Conservation (phyloP, 2,888 invertebrate species). For the Lysandra bellargus region DNA sequence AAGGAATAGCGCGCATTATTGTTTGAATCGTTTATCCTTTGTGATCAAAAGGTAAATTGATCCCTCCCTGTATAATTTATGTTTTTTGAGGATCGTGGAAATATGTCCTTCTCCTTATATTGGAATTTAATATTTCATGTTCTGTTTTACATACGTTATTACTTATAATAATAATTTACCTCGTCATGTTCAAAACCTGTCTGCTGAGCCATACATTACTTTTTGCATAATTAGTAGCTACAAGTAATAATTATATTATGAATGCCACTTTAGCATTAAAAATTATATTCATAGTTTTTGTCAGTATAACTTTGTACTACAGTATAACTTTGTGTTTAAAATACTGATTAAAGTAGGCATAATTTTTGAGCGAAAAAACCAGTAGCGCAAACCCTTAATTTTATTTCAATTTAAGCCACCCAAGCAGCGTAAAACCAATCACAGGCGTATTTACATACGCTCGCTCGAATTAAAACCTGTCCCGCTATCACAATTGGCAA, state of each 20-base stretch:
- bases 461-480: conserved; percentile 70
- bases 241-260: background rate
- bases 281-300: background rate
- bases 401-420: background rate
- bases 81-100: conserved; percentile 50
- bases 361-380: background rate
- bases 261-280: background rate
- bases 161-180: background rate
- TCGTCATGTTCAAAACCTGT: background rate
- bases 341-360: background rate
- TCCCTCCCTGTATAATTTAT: conserved; percentile 57
- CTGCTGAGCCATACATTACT: background rate
- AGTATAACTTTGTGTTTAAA: background rate
- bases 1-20: conserved; percentile 57
- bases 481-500: conserved; percentile 75
- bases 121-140: conserved; percentile 22
- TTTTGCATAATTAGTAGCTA: background rate
- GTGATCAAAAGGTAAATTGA: conserved; percentile 53
- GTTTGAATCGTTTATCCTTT: conserved; percentile 51
- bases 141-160: conserved; percentile 20
- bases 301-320: background rate
- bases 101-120: conserved; percentile 30
- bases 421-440: conserved; percentile 43
- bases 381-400: background rate
- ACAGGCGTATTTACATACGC: conserved; percentile 45